Conservation (phyloP, 2,888 invertebrate species). For the Sepioteuthis lessoniana region DNA sequence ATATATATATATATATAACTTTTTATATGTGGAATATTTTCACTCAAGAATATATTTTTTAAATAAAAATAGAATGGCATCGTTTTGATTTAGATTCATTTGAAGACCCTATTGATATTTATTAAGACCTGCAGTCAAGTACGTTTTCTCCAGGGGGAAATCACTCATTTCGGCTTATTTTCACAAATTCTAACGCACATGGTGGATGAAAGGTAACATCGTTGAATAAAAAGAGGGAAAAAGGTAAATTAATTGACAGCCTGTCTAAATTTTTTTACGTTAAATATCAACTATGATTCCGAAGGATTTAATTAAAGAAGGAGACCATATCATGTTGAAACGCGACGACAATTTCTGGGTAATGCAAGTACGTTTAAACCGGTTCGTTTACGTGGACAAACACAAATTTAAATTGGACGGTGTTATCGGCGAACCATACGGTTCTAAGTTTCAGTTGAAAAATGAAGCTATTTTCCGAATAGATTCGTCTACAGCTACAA, state of each 20-base stretch:
- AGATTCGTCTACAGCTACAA: conserved; percentile 50
- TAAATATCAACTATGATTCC: background rate
- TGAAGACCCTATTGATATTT: background rate
- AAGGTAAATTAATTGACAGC: background rate
- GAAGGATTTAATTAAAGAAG: conserved; percentile 57
- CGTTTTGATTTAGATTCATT: background rate
- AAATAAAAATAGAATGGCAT: background rate
- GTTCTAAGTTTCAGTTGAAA: conserved; percentile 68
- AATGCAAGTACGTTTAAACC: conserved; percentile 58
- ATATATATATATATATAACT: too few relatives aligned
- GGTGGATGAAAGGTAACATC: background rate
- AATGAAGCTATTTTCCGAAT: conserved; percentile 65
- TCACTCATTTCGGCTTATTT: background rate
- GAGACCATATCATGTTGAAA: conserved; percentile 62
- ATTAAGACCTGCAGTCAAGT: background rate
- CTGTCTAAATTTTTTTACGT: background rate
- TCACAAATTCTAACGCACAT: background rate
- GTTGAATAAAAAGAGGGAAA: background rate
- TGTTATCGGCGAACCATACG: conserved; percentile 70
- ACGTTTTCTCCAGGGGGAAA: background rate
- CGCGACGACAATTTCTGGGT: conserved; percentile 60
- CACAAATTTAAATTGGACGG: conserved; percentile 67
- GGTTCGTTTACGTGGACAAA: conserved; percentile 66
- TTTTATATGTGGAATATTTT: too few relatives aligned
- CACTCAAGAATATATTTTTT: too few relatives aligned